A percentile compares a stretch with the other conserved stretches of the same genome.
Conservation (phyloP, 2,797 vertebrate genomes). For the Ctenopoma kingsleyae region DNA sequence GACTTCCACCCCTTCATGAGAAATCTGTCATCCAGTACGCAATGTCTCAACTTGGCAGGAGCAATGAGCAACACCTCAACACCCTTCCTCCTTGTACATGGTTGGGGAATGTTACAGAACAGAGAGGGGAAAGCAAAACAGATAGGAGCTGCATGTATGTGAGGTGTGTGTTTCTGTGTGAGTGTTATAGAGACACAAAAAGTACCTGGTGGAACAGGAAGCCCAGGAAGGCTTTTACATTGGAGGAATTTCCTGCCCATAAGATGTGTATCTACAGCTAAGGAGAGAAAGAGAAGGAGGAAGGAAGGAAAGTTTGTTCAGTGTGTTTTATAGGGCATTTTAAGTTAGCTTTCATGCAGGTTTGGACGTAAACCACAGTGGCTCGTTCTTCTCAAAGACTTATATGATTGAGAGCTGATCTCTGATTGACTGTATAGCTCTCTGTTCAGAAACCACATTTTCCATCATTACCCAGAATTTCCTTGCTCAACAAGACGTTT, state of each 20-base stretch:
- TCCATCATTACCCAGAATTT: constrained; percentile 33
- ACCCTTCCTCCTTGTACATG: constrained; percentile 55
- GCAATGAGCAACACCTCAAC: constrained; percentile 59
- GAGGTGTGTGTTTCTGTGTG: constrained; percentile 31
- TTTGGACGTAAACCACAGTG: constrained; percentile 31
- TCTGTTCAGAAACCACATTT: constrained; percentile 34
- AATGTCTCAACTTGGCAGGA: constrained; percentile 44
- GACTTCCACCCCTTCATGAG: constrained; percentile 69
- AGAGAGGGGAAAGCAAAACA: constrained; percentile 31
- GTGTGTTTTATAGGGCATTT: constrained; percentile 32
- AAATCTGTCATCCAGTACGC: constrained; percentile 66
- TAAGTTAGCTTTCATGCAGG: constrained; percentile 23
- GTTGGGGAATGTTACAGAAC: constrained; percentile 56
- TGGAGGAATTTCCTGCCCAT: constrained; percentile 83
- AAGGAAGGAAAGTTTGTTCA: constrained; percentile 28
- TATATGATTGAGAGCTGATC: neutral
- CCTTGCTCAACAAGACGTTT: constrained; percentile 27
- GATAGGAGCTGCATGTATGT: constrained; percentile 23
- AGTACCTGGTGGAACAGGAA: constrained; percentile 71
- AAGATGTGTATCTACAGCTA: constrained; percentile 74
- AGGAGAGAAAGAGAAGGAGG: constrained; percentile 24
- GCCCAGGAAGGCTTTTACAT: constrained; percentile 73
- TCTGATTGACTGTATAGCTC: neutral
- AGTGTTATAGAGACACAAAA: constrained; percentile 33
- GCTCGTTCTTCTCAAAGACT: constrained; percentile 37